phyloP scores from a whole-genome alignment of 2,797 vertebrate species.

The Lycodopsis pacificus region DNA sequence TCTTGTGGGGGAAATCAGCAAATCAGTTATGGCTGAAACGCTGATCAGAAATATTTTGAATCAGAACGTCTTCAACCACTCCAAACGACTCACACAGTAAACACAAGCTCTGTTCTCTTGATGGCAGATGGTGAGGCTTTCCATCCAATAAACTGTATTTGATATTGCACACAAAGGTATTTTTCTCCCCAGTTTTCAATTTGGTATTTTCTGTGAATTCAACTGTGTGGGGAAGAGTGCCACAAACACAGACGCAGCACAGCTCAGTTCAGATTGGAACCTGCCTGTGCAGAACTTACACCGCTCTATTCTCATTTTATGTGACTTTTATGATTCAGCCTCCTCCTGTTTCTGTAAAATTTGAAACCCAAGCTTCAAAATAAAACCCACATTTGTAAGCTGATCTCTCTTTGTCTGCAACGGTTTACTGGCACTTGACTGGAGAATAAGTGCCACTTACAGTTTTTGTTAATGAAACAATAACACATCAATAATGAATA shows the following conservation, averaged over 20 bases:
- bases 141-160: background rate
- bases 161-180: background rate
- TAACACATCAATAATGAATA: too few relatives aligned
- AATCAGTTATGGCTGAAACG: background rate
- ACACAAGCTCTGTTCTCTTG: background rate
- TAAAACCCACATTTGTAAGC: background rate
- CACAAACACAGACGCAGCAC: background rate
- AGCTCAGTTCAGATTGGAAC: background rate
- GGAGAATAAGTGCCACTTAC: too few relatives aligned
- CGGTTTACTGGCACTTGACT: too few relatives aligned
- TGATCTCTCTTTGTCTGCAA: too few relatives aligned
- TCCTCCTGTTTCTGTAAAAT: background rate
- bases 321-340: background rate
- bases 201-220: slow-evolving; percentile 4
- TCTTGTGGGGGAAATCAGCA: too few relatives aligned
- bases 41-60: slow-evolving; percentile 13
- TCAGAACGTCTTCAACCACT: background rate
- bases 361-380: background rate
- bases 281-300: background rate
- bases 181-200: background rate
- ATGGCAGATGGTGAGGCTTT: background rate
- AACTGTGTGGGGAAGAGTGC: background rate
- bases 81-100: background rate
- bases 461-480: too few relatives aligned
- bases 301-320: background rate